Percentiles rank a stretch among this genome's conserved stretches.
These are phyloP conservation scores for Atractosteus spatula DNA, from an alignment of 2,113 vertebrate species.

Conservation along the genomic window DNA sequence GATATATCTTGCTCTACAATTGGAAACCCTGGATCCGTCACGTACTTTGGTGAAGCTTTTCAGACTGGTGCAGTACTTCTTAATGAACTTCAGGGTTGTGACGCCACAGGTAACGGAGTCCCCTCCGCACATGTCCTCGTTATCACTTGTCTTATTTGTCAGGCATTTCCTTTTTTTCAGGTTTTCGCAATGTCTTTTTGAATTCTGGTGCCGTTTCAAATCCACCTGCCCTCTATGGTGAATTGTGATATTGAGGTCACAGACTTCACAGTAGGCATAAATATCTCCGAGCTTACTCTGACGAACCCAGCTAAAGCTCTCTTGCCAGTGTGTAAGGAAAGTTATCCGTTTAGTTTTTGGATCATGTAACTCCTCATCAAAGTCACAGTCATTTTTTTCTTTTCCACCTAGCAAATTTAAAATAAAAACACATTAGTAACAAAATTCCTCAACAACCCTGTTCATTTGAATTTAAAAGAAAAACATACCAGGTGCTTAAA, in stretches of 20 bases:
- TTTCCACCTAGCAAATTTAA: conserved; percentile 22
- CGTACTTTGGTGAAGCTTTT: conserved; percentile 8
- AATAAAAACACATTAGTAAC: conserved; percentile 17
- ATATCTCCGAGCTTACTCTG: conserved; percentile 45
- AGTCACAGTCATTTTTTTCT: conserved; percentile 23
- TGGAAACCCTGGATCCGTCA: conserved; percentile 18
- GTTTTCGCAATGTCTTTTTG: conserved; percentile 41
- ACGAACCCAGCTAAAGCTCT: conserved; percentile 44
- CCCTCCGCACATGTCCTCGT: neutral
- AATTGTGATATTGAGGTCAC: conserved; percentile 43
- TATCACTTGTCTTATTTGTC: neutral
- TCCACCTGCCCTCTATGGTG: conserved; percentile 31
- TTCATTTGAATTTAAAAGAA: too few species aligned
- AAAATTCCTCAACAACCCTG: neutral
- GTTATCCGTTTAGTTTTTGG: neutral
- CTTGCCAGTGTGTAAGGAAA: conserved; percentile 52
- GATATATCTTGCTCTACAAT: conserved; percentile 32
- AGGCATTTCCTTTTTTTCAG: accelerated
- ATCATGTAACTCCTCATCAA: conserved; percentile 18
- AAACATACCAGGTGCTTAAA: too few species aligned
- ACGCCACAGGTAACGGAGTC: conserved; percentile 37
- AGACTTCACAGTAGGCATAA: conserved; percentile 52
- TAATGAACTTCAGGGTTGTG: conserved; percentile 47
- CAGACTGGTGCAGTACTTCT: conserved; percentile 34
- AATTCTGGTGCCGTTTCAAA: conserved; percentile 48